Base-by-base conservation (phyloP, 2,113 vertebrate genomes). In the Thermophis baileyi region DNA sequence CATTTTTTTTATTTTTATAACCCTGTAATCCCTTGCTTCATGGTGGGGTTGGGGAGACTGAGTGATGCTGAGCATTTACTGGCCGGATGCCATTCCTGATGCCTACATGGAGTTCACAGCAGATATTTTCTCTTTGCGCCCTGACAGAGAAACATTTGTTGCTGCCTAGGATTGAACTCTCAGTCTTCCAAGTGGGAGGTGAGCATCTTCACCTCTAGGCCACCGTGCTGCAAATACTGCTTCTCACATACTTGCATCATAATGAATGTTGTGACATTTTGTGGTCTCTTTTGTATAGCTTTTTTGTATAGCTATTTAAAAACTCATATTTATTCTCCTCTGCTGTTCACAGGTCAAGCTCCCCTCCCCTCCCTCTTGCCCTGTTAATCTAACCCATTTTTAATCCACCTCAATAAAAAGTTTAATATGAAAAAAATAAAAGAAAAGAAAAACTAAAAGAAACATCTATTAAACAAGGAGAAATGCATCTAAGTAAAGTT, bases 391-490 rank as follows among this genome's bases (percentile, higher is more conserved):
- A 81, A 81, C 85, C 90, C 92, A 93, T 91, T 91, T 89, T 93
- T 93, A 93, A 93, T 93, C 93, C 91, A 91, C 89, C 89, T 93
- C 93, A 93, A 91, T 91, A 93, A 91, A 92, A 93, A 91, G 93
- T 93, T 91, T 93, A 93, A 93, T 91, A 91, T 30, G 93, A 91
- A 91, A 10, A 49, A 49, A 49, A 49, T 10, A 49, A 49, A 49
- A 49, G 1, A 69, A 69, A 63, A 49, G 1, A 69, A 69, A 63
- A 69, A 69, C 30, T 35, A 7, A n/a, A 74, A 40, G 16, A 74
- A 74, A 74, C 63, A 74, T 74, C 69, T 18, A 3, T 74, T 40
- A 74, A 74, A 74, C n/a, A 74, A 40, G n/a, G 16, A 20, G 69
- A 74, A 74, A 40, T 35, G 14, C 16, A 35, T 4, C n/a, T 18